Base-by-base conservation (phyloP, 2,888 invertebrate species). In the Horisme vitalbata region DNA sequence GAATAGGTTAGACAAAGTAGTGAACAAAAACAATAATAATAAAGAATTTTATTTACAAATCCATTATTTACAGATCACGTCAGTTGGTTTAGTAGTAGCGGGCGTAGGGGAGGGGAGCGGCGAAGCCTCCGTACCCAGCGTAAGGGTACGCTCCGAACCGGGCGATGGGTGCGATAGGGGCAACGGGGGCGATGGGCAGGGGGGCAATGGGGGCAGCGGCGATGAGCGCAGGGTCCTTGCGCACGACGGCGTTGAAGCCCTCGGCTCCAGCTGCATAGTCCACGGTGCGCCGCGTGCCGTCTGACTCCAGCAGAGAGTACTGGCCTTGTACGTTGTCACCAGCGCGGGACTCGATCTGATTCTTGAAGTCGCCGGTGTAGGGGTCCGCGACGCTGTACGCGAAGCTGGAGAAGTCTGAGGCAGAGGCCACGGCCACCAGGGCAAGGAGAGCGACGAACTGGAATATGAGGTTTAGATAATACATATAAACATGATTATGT, bases 191-290 rank as follows among this genome's bases (percentile, higher is more conserved):
- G 15, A 58, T 37, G 6, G 49, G 43, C n/a, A 76, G 15, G 10
- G 58, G 48, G 37, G 64, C 43, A 21, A 62, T 54, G 15, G 68
- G 57, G 26, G 63, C 60, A 2, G 73, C 65, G 28, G 74, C 65
- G 45, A 76, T 59, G 33, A 78, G 45, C 0, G 71, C 77, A 8
- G 79, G 76, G 70, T 87, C 89, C 58, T 83, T 88, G 70, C 83
- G 85, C 0, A 91, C 91, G 30, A 91, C 80, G 32, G 91, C 91
- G 76, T 90, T 91, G 79, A 91, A 91, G 7, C 91, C 91, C 47
- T 70, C 76, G 49, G 83, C 79, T 35, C 90, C 90, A 10, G 90
- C 88, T 11, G 85, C 85, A 72, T 91, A 91, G 72, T 91, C 90
- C 1, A 91, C 91, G 15, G 81, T 87, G 52, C 91, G 83, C 50